These are phyloP conservation scores for Hylyphantes graminicola DNA, from an alignment of 1,140 invertebrate species.

Conservation along the genomic window DNA sequence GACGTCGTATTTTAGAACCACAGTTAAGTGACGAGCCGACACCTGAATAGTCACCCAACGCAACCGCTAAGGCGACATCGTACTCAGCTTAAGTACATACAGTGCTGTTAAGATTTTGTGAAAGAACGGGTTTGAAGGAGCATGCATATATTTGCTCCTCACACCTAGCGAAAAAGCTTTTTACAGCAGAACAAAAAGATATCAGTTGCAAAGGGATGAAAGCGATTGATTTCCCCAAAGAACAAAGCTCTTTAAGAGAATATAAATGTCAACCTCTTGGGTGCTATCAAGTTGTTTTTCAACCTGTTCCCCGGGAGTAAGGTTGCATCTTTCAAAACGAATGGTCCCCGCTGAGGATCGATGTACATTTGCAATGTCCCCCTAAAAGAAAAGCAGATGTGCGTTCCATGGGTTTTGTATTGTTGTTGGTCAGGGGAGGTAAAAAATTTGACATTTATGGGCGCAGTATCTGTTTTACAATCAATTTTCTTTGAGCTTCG, in stretches of 20 bases:
- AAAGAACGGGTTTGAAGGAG: no score
- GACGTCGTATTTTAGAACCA: no score
- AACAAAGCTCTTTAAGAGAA: constrained; percentile 52
- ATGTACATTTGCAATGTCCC: constrained; percentile 50
- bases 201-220: background rate
- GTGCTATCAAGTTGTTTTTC: constrained; percentile 57
- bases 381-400: constrained; percentile 18
- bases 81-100: no score
- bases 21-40: no score
- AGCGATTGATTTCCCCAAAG: constrained; percentile 47
- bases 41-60: no score
- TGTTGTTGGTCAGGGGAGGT: background rate
- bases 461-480: no score
- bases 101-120: no score
- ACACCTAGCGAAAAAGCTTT: background rate
- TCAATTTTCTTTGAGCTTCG: no score
- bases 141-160: no score
- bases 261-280: constrained; percentile 58
- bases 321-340: constrained; percentile 47
- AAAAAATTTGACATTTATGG: no score
- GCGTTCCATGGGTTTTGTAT: constrained; percentile 22
- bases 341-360: constrained; percentile 36
- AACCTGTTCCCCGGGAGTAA: constrained; percentile 41
- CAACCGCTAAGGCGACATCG: no score
- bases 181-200: background rate